A percentile compares a stretch with the other conserved stretches of the same genome.
phyloP scores from a whole-genome alignment of 2,888 invertebrate genomes.

The Chouioia cunea region DNA sequence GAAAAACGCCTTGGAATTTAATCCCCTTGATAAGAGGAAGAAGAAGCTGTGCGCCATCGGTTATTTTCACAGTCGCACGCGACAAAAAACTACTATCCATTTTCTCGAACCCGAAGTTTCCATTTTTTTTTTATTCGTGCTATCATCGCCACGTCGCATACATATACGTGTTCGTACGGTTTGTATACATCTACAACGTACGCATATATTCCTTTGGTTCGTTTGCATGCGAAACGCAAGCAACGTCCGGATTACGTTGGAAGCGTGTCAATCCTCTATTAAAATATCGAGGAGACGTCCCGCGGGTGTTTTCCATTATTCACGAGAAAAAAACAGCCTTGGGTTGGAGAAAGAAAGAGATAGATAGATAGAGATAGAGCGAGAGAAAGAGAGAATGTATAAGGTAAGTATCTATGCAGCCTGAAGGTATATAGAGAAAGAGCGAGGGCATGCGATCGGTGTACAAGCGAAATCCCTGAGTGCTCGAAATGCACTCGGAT shows the following conservation, averaged over 20 bases:
- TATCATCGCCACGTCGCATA: neutral
- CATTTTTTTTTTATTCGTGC: neutral
- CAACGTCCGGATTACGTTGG: no score
- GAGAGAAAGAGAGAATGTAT: no score
- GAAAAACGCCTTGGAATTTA: constrained; percentile 20
- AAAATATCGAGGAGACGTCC: neutral
- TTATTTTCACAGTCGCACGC: neutral
- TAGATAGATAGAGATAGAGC: no score
- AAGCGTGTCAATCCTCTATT: no score
- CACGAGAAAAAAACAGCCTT: constrained; percentile 7
- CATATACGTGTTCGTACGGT: neutral
- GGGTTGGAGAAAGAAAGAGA: no score
- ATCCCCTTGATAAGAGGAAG: constrained; percentile 37
- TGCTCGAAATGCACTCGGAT: neutral
- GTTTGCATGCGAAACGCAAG: no score
- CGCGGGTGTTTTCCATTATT: constrained; percentile 34
- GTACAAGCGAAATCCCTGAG: constrained; percentile 26
- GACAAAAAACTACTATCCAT: constrained; percentile 32
- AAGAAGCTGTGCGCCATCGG: constrained; percentile 30
- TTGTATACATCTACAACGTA: neutral
- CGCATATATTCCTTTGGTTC: neutral
- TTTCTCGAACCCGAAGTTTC: neutral
- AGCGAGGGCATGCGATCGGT: neutral
- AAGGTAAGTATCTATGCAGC: constrained; percentile 2
- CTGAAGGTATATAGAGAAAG: neutral